These are phyloP conservation scores for Cryptotermes secundus DNA, from an alignment of 1,140 invertebrate species.

Conservation along the genomic window DNA sequence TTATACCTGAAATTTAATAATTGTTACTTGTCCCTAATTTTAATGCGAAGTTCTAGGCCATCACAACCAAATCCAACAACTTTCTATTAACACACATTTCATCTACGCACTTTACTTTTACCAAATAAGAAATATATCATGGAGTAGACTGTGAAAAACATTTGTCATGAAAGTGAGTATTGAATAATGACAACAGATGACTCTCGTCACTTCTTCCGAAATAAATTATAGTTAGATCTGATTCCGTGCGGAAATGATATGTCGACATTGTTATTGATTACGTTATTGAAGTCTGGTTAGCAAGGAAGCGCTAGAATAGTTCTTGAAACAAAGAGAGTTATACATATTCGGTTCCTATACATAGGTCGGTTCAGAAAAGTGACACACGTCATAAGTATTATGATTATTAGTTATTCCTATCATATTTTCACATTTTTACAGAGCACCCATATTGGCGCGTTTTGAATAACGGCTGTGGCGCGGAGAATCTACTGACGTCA, in stretches of 20 bases:
- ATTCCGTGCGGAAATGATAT: background rate
- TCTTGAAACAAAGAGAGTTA: background rate
- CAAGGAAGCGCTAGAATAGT: background rate
- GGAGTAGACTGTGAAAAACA: background rate
- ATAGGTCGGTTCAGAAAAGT: background rate
- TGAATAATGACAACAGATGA: background rate
- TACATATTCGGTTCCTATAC: background rate
- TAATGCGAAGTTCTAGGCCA: no score
- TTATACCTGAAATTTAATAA: no score
- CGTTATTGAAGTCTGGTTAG: background rate
- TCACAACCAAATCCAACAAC: no score
- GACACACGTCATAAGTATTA: background rate
- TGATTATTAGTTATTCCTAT: background rate
- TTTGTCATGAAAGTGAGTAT: background rate
- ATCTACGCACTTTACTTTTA: no score
- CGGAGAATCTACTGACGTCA: constrained; percentile 25
- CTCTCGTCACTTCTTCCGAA: background rate
- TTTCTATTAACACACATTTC: no score
- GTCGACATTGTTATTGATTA: constrained; percentile 1
- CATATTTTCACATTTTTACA: background rate
- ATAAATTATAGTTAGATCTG: background rate
- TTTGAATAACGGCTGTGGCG: constrained; percentile 2
- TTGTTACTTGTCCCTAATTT: no score
- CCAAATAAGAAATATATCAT: no score
- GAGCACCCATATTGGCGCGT: background rate